Conservation (phyloP, 2,888 invertebrate species). For the Lithophane ornitopus region DNA sequence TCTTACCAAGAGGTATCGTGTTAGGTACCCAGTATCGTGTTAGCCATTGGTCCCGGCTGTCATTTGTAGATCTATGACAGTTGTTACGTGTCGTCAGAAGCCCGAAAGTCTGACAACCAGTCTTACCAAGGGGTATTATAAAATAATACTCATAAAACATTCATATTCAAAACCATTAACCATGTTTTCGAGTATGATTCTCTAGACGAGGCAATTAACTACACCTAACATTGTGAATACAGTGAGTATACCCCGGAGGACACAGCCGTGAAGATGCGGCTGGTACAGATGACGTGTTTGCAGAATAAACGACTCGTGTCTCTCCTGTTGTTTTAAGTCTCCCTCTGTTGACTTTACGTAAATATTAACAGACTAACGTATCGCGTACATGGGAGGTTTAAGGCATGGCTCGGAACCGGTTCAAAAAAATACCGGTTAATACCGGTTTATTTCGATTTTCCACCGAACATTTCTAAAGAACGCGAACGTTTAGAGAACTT, state of each 20-base stretch:
- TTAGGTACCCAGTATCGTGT: no score
- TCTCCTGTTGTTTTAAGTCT: constrained; percentile 54
- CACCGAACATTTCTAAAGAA: no score
- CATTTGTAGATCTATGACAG: no score
- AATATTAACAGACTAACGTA: constrained; percentile 50
- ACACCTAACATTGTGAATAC: constrained; percentile 1
- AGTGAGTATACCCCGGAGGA: background rate
- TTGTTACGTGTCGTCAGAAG: no score
- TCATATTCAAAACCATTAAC: background rate
- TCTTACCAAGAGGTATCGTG: no score
- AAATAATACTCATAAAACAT: background rate
- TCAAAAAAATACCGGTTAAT: no score
- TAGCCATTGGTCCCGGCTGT: no score
- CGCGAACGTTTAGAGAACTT: no score
- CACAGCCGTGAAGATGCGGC: constrained; percentile 45
- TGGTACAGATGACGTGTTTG: constrained; percentile 54
- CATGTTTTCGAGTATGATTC: background rate
- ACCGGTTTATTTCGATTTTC: no score
- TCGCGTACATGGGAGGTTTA: constrained; percentile 21
- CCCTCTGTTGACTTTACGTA: constrained; percentile 55
- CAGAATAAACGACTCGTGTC: constrained; percentile 54
- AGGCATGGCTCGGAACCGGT: background rate
- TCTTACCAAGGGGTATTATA: no score
- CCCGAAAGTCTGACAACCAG: no score
- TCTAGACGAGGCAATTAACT: constrained; percentile 23